These are phyloP conservation scores for Eilema caniola DNA, from an alignment of 2,888 invertebrate genomes.

Conservation along the genomic window DNA sequence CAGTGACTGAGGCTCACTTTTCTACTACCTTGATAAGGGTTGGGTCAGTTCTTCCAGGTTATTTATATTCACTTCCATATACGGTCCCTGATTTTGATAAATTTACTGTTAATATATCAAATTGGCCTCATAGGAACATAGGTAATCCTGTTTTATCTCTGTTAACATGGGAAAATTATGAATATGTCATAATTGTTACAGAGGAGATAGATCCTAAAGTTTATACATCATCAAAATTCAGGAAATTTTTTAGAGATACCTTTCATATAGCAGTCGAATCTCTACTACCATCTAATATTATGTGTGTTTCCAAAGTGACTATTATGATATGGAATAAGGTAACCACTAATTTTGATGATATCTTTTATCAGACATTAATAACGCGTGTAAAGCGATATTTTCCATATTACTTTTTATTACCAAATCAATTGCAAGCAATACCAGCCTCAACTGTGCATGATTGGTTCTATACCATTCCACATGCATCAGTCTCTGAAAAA, in stretches of 20 bases:
- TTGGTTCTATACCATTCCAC: slow-evolving; percentile 57
- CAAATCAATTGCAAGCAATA: slow-evolving; percentile 30
- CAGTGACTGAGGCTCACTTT: slow-evolving; percentile 51
- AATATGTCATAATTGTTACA: slow-evolving; percentile 61
- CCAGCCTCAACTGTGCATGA: slow-evolving; percentile 52
- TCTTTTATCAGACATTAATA: slow-evolving; percentile 65
- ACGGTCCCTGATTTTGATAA: slow-evolving; percentile 50
- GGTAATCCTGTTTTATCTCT: slow-evolving; percentile 45
- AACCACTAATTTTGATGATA: slow-evolving; percentile 61
- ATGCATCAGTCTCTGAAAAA: not conserved
- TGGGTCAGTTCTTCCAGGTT: not conserved
- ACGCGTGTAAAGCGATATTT: slow-evolving; percentile 61
- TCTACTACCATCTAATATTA: slow-evolving; percentile 41
- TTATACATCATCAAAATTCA: slow-evolving; percentile 61
- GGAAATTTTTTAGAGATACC: slow-evolving; percentile 59
- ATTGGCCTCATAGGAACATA: slow-evolving; percentile 48
- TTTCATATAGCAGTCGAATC: slow-evolving; percentile 53
- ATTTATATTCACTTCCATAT: not conserved
- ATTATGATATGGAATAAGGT: slow-evolving; percentile 70
- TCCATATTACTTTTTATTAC: slow-evolving; percentile 48
- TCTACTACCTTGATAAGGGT: slow-evolving; percentile 4
- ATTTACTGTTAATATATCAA: slow-evolving; percentile 57
- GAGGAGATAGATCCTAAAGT: slow-evolving; percentile 44
- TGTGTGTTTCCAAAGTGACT: slow-evolving; percentile 56
- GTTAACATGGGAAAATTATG: slow-evolving; percentile 54